Conservation (phyloP, 1,140 invertebrate species). For the Battus philenor region DNA sequence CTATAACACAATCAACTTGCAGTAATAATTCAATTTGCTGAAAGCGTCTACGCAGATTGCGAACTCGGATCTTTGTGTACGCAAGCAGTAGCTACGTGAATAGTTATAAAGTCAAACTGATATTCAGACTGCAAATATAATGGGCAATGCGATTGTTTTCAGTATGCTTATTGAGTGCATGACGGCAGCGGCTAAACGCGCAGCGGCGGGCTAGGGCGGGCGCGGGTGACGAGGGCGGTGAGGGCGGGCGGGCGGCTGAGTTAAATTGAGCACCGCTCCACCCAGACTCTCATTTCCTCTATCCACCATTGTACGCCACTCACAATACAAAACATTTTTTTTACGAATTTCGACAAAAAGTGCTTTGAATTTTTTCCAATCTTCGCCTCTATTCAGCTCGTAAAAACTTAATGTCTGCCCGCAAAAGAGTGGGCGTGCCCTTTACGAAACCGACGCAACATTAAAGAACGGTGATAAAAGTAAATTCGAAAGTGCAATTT, state of each 20-base stretch:
- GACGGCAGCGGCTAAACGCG: constrained; percentile 7
- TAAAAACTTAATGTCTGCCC: constrained; percentile 63
- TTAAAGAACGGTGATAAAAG: constrained; percentile 31
- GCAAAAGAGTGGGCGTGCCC: constrained; percentile 40
- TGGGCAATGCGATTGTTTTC: constrained; percentile 17
- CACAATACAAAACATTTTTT: constrained; percentile 75
- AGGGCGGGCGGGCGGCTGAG: constrained; percentile 36
- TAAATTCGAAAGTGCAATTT: constrained; percentile 51
- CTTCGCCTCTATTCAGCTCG: constrained; percentile 68
- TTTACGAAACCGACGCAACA: constrained; percentile 13
- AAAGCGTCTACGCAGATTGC: background rate
- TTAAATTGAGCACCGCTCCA: constrained; percentile 64
- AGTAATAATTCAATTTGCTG: no score
- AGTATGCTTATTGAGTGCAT: constrained; percentile 15
- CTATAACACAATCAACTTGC: no score
- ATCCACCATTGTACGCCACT: constrained; percentile 67
- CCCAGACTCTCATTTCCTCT: constrained; percentile 71
- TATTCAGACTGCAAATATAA: constrained; percentile 14
- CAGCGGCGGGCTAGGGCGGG: no score
- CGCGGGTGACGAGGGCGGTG: constrained; percentile 18
- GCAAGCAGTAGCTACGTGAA: constrained; percentile 4
- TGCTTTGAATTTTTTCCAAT: constrained; percentile 74
- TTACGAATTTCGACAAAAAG: constrained; percentile 70
- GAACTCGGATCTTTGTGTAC: background rate
- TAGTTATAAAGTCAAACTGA: constrained; percentile 13